Conservation (phyloP, 64 coral and sea anemone genomes). For the Dendrophyllia cribrosa region DNA sequence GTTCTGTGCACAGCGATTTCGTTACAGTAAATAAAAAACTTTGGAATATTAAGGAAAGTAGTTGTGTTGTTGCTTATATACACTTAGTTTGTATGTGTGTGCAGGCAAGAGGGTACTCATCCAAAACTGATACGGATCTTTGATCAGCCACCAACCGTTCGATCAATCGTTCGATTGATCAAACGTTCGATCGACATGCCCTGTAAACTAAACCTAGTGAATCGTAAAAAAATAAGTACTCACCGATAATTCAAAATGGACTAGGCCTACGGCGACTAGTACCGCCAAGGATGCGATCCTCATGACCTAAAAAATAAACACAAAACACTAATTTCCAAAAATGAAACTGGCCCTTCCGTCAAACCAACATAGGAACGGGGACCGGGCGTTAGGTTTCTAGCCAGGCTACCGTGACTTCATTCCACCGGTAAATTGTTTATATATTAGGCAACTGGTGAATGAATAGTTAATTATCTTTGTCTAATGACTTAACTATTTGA, state of each 20-base stretch:
- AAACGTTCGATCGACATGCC: constrained; percentile 57
- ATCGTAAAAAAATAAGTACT: constrained; percentile 48
- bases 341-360: constrained; percentile 49
- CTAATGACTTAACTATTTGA: constrained; percentile 92
- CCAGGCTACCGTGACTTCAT: constrained; percentile 90
- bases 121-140: constrained; percentile 47
- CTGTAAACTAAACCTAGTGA: constrained; percentile 27
- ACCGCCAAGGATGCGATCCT: constrained; percentile 93
- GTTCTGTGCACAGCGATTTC: neutral
- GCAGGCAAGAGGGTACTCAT: constrained; percentile 19
- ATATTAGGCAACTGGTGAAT: constrained; percentile 96
- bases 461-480: constrained; percentile 95
- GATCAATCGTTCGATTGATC: constrained; percentile 63
- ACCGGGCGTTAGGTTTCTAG: constrained; percentile 48
- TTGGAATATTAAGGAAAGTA: neutral
- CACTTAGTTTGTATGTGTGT: neutral
- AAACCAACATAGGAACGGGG: constrained; percentile 47
- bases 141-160: constrained; percentile 57
- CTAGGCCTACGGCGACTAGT: constrained; percentile 89
- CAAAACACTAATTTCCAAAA: constrained; percentile 68
- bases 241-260: constrained; percentile 89
- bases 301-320: constrained; percentile 91
- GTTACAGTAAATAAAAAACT: neutral
- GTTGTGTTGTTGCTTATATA: neutral
- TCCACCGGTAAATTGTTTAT: constrained; percentile 96